Evolutionary conservation across 1,140 invertebrate genomes (phyloP).

Genomic region (Stegodyphus dumicola): DNA sequence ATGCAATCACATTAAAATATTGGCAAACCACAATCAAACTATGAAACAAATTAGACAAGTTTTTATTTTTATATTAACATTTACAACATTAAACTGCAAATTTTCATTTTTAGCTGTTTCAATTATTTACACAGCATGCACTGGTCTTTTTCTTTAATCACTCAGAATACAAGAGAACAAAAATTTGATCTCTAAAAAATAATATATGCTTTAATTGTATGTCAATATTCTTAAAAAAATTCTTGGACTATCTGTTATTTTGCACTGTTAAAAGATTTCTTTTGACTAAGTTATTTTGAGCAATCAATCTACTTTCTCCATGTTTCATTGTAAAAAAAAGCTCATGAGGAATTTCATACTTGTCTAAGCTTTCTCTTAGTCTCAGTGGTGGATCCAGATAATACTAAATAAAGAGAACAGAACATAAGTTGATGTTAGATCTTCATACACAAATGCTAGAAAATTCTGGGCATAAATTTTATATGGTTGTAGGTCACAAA

Average conservation of each 20-base stretch:
- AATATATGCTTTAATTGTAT: too few relatives aligned
- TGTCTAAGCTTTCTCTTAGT: slow-evolving; percentile 62
- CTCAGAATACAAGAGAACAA: too few relatives aligned
- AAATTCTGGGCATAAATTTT: background rate
- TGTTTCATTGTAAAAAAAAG: slow-evolving; percentile 64
- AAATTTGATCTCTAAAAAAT: too few relatives aligned
- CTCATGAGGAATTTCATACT: slow-evolving; percentile 51
- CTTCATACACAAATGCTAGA: background rate
- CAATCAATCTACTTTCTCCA: slow-evolving; percentile 63
- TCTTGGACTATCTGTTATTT: background rate
- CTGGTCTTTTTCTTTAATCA: too few relatives aligned
- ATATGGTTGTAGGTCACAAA: too few relatives aligned
- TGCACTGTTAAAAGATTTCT: background rate
- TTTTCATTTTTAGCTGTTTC: too few relatives aligned
- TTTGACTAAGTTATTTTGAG: slow-evolving; percentile 15
- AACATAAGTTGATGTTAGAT: background rate
- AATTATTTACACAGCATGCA: too few relatives aligned
- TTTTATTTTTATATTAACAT: too few relatives aligned
- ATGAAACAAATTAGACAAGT: too few relatives aligned
- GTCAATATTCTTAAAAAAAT: too few relatives aligned
- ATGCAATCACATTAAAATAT: background rate
- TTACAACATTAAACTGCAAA: too few relatives aligned
- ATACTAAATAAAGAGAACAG: slow-evolving; percentile 58
- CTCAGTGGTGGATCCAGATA: slow-evolving; percentile 64
- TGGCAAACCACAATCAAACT: background rate